Percentiles rank a stretch among this genome's conserved stretches.
Evolutionary conservation across 2,797 vertebrate species (phyloP).

Genomic region (Spea hammondii): DNA sequence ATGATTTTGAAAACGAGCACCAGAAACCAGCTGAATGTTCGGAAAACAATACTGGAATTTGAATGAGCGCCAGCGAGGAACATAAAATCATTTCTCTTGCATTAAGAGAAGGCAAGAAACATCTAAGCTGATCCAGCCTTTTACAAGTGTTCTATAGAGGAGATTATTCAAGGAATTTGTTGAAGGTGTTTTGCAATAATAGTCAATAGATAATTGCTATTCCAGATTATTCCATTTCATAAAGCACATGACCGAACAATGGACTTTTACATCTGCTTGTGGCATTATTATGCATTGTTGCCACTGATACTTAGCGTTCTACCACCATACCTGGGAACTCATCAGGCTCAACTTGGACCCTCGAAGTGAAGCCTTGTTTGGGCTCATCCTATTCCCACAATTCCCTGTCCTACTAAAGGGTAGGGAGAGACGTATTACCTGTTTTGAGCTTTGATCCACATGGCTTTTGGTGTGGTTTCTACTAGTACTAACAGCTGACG

Average conservation of each 20-base stretch:
- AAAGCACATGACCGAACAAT: not conserved
- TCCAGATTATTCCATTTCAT: conserved; percentile 28
- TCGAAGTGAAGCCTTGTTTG: no score
- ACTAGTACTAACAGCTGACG: no score
- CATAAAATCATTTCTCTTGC: conserved; percentile 25
- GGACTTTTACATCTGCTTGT: no score
- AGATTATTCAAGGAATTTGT: conserved; percentile 2
- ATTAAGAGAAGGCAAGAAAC: conserved; percentile 17
- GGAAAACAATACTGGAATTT: conserved; percentile 45
- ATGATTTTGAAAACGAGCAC: conserved; percentile 47
- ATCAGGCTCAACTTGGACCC: no score
- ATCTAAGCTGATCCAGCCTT: conserved; percentile 25
- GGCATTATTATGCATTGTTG: no score
- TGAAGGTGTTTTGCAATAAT: conserved; percentile 23
- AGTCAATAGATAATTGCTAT: conserved; percentile 20
- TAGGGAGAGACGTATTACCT: not conserved
- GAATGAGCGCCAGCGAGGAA: conserved; percentile 43
- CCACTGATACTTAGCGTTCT: no score
- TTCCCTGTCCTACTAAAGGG: not conserved
- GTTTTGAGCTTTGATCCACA: no score
- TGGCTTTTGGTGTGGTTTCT: no score
- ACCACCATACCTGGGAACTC: no score
- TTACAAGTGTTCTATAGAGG: conserved; percentile 18
- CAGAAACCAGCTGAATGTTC: conserved; percentile 47
- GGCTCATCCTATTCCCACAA: no score